These are phyloP conservation scores for Luidia sarsii DNA, from an alignment of 53 echinoderm and acorn worm genomes.

Conservation along the genomic window DNA sequence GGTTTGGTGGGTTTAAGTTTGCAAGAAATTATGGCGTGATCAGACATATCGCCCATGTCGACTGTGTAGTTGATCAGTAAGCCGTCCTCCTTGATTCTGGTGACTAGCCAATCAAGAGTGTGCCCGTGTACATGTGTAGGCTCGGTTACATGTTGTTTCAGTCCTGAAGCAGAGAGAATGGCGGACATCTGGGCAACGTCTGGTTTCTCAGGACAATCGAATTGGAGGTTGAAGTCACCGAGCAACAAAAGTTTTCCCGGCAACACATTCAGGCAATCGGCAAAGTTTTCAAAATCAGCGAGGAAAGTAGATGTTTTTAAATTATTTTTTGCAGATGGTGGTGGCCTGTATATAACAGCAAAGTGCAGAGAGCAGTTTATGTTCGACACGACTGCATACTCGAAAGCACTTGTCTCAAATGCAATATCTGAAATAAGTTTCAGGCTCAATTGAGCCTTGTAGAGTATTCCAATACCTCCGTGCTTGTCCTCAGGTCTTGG, in stretches of 20 bases:
- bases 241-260: constrained; percentile 4
- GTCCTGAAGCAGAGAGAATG: background rate
- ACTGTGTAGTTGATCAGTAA: background rate
- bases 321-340: constrained; percentile 15
- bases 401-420: background rate
- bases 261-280: background rate
- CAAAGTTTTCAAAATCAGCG: constrained; percentile 5
- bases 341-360: constrained; percentile 3
- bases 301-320: constrained; percentile 9
- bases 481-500: constrained; percentile 15
- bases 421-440: background rate
- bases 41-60: constrained; percentile 17
- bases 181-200: background rate
- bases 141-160: background rate
- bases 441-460: background rate
- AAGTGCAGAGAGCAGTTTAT: background rate
- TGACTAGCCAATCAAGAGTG: constrained; percentile 6
- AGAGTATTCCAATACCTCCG: constrained; percentile 6
- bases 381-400: constrained; percentile 2
- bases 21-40: constrained; percentile 1
- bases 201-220: constrained; percentile 1
- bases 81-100: background rate
- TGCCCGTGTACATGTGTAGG: constrained; percentile 11
- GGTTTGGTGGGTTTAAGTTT: background rate
- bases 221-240: constrained; percentile 24